These are phyloP conservation scores for Anas acuta DNA, from an alignment of 2,797 vertebrate species.

Conservation along the genomic window DNA sequence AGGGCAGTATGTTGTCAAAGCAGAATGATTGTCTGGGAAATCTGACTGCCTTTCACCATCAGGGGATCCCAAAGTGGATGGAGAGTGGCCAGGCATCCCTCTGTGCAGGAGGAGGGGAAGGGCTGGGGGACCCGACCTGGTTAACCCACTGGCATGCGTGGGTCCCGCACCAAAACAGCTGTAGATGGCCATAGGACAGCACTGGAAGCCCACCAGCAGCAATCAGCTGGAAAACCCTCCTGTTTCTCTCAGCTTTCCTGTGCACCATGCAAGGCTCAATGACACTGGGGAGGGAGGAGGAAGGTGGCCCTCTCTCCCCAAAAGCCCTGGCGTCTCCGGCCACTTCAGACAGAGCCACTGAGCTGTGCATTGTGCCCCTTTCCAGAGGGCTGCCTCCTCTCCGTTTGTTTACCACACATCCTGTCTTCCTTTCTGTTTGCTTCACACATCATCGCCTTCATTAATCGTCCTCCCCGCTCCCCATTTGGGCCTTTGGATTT, in stretches of 20 bases:
- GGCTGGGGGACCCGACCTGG: fast-evolving
- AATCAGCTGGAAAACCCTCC: background rate
- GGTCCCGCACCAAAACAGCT: background rate
- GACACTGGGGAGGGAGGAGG: background rate
- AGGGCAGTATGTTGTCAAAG: background rate
- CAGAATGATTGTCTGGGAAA: background rate
- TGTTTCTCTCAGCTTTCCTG: background rate
- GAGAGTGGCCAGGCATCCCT: fast-evolving
- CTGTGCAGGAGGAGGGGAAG: background rate
- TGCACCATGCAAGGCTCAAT: background rate
- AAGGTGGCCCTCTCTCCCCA: background rate
- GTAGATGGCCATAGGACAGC: background rate
- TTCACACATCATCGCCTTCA: slow-evolving; percentile 71
- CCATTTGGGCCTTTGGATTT: slow-evolving; percentile 65
- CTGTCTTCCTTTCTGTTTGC: slow-evolving; percentile 72
- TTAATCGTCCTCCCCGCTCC: slow-evolving; percentile 63
- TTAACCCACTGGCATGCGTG: fast-evolving
- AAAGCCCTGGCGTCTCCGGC: slow-evolving; percentile 14
- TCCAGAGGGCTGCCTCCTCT: slow-evolving; percentile 53
- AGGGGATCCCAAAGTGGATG: fast-evolving
- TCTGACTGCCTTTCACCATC: background rate
- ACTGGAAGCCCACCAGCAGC: fast-evolving
- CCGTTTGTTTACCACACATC: slow-evolving; percentile 73
- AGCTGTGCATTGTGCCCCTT: slow-evolving; percentile 15
- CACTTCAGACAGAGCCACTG: slow-evolving; percentile 57